Percentiles rank a stretch among this genome's conserved stretches.
Evolutionary conservation across 2,113 vertebrate genomes (phyloP).

Genomic region (Diphyllodes magnificus): DNA sequence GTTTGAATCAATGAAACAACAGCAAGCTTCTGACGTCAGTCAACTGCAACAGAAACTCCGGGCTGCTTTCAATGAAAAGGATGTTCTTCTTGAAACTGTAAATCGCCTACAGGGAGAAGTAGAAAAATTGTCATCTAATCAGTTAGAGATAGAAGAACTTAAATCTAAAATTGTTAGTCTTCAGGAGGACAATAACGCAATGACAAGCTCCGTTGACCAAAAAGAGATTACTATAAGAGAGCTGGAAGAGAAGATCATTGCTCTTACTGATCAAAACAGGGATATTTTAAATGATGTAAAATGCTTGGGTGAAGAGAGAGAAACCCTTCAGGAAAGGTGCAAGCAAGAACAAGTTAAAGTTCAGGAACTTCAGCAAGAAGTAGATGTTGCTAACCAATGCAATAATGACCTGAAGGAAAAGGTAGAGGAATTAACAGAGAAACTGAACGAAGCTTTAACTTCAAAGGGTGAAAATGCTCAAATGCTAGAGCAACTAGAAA

Average conservation of each 20-base stretch:
- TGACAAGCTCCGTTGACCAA: slow-evolving; percentile 62
- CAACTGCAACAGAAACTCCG: slow-evolving; percentile 83
- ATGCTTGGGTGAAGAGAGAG: slow-evolving; percentile 62
- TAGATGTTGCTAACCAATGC: slow-evolving; percentile 54
- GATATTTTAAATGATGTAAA: slow-evolving; percentile 64
- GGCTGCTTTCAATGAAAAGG: slow-evolving; percentile 77
- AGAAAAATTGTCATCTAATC: slow-evolving; percentile 49
- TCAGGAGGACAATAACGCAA: slow-evolving; percentile 71
- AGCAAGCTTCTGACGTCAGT: slow-evolving; percentile 76
- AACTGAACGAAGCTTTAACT: slow-evolving; percentile 60
- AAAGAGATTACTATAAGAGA: slow-evolving; percentile 75
- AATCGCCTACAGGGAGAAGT: slow-evolving; percentile 67
- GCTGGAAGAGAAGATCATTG: slow-evolving; percentile 66
- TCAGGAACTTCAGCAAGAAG: slow-evolving; percentile 62
- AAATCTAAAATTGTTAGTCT: slow-evolving; percentile 69
- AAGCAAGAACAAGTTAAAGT: slow-evolving; percentile 43
- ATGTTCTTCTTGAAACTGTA: slow-evolving; percentile 73
- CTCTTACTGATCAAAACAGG: slow-evolving; percentile 69
- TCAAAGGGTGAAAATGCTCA: slow-evolving; percentile 52
- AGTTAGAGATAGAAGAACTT: slow-evolving; percentile 66
- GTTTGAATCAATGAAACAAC: slow-evolving; percentile 85
- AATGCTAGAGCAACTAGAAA: slow-evolving; percentile 56
- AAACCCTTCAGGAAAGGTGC: slow-evolving; percentile 60
- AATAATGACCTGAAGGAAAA: slow-evolving; percentile 71
- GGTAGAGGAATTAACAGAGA: slow-evolving; percentile 65